Evolutionary conservation across 2,888 invertebrate species (phyloP), one percentile per base, ranked within the genome.

Genomic region (Drosophila nr. fundita): DNA sequence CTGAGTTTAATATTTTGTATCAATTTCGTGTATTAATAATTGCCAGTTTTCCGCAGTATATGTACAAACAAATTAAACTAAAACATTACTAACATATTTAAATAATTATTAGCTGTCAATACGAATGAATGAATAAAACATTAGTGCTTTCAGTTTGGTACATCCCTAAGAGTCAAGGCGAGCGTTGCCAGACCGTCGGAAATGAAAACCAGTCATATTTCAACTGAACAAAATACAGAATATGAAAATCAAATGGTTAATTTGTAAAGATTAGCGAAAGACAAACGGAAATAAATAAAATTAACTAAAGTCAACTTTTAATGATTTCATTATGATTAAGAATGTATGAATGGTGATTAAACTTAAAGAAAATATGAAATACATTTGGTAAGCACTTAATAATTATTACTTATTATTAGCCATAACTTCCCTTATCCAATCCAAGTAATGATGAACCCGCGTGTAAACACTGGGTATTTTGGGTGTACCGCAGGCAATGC

Each of bases 391-490:
- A 21, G 1, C 11, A 42, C 21, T 21, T 45, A 15, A 24, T 15
- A 45, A 45, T 27, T 18, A 40, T 40, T 64, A 36, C 18, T 68
- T 38, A 32, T 50, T 60, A 4, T 67, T 70, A 2, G 53, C n/a
- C 15, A 87, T 73, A 32, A 48, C 73, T 30, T 54, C 29, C 18
- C 24, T 66, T n/a, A 91, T 90, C 91, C 91, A 91, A 71, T 84
- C 78, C 42, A 90, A 54, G 66, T 88, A 91, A 24, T 71, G 68
- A 58, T 78, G 78, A 0, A 91, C 91, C 0, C 88, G 78, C 0
- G 90, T 91, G 63, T 91, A 92, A 34, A 91, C 62, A 48, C 90
- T 89, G 8, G 91, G 90, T 29, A 90, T 78, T 52, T 80, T 83
- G 0, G 90, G 84, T n/a, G 78, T 77, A 0, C 85, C 92, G 42